Base-by-base conservation (phyloP, 1,140 invertebrate species). In the Varroa destructor region DNA sequence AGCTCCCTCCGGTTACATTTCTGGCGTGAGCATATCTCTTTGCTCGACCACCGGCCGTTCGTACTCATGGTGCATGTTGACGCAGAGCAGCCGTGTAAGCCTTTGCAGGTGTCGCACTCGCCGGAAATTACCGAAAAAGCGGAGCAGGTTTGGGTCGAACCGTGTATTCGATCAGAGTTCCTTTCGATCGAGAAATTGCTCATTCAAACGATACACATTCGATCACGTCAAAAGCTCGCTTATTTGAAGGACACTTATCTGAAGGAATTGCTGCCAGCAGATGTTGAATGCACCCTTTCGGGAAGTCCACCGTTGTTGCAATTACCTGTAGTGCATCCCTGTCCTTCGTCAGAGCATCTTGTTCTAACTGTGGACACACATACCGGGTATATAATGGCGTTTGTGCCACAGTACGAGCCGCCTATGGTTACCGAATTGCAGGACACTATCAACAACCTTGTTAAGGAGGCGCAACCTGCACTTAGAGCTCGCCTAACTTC, bases 171-270 rank as follows among this genome's bases (percentile, higher is more conserved):
- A 78, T 90, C 89, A 46, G 91, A 94, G 79, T 86, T 90, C 74
- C 82, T 97, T 0, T 96, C 92, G 1, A 90, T 98, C 85, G 93
- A 97, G 81, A 87, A 90, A 58, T 81, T 97, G 58, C 81, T 98
- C n/a, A 91, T 96, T n/a, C 91, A 96, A 77, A 97, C 93, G 0
- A 93, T 97, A 76, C 93, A 97, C 79, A 87, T 96, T 43, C 83
- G 95, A 73, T 93, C 91, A 0, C 85, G 88, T 71, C 87, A 86
- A 74, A 83, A 91, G 36, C 81, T 96, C 5, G 84, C 83, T 54
- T 89, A 94, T 77, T 83, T 95, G 14, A 89, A 89, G 79, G 85
- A 88, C 73, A 86, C 90, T 77, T 78, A 43, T 40, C 91, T 46
- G 77, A 81, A 74, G 84, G 88, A 78, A 81, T 73, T 71, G 72